These are phyloP conservation scores for Cordilura impudica DNA, from an alignment of 2,888 invertebrate species.

Conservation along the genomic window DNA sequence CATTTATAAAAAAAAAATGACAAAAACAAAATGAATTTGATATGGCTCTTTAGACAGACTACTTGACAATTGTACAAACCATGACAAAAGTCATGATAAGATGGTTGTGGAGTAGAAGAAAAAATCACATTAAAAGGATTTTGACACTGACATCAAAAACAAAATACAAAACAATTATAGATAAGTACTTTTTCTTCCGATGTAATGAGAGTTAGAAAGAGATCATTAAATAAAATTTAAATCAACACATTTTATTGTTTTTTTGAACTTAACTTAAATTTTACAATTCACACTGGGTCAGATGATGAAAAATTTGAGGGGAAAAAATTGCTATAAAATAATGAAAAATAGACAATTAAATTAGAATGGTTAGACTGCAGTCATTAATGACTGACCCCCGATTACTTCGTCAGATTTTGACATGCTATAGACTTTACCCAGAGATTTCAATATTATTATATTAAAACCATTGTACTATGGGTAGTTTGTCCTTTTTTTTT, in stretches of 20 bases:
- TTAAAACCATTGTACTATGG: no score
- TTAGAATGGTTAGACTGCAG: no score
- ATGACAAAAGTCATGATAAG: constrained; percentile 39
- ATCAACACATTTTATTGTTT: constrained; percentile 16
- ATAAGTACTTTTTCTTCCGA: constrained; percentile 15
- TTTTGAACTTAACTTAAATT: neutral
- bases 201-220: constrained; percentile 12
- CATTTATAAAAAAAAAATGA: constrained; percentile 49
- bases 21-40: constrained; percentile 37
- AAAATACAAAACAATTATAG: constrained; percentile 28
- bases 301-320: no score
- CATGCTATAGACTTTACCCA: no score
- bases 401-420: no score
- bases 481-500: no score
- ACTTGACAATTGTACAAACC: constrained; percentile 51
- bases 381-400: no score
- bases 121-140: constrained; percentile 33
- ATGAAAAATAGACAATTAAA: no score
- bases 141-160: constrained; percentile 10
- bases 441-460: no score
- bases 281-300: neutral
- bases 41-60: constrained; percentile 46
- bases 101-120: neutral
- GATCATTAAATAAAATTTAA: constrained; percentile 21
- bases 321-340: no score